Base-by-base conservation (phyloP, 2,797 vertebrate genomes). In the Rhodeus uyekii region DNA sequence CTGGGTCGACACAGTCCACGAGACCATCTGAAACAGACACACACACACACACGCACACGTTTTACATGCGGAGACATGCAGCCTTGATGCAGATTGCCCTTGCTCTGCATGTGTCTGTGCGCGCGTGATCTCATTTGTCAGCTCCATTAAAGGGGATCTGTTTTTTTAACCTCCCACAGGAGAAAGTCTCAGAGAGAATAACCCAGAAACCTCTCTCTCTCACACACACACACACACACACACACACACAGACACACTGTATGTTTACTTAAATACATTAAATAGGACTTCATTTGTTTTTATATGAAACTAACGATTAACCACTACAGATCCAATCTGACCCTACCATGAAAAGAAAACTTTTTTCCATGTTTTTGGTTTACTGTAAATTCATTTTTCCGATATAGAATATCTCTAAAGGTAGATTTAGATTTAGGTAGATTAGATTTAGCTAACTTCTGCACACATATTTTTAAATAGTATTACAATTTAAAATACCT, bases 1-100 rank as follows among this genome's bases (percentile, higher is more conserved):
- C 96, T 0, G 96, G 96, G 85, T 97, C 96, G 73, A 96, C 92
- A 39, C 96, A 97, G 92, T 96, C 96, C 5, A 93, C 94, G 90
- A 97, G 91, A 85, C 95, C 95, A 88, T 97, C 96, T 97, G 84
- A 68, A 92, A 93, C n/a, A 84, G 61, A 90, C 0, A 69, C 74
- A 63, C 29, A 83, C 61, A 78, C 29, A 81, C 74, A 72, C 65
- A 64, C 32, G n/a, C n/a, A n/a, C n/a, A n/a, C n/a, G n/a, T n/a
- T 65, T 73, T 61, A 79, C 42, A 82, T 69, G 75, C 29, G 10
- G 68, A 64, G 55, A 81, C 65, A 77, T 61, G 76, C 58, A 81
- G 53, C 42, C 67, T 60, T 80, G 48, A 71, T 44, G 69, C 36
- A 80, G 77, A 22, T 68, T 80, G 69, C 48, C 77, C 82, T 74